These are phyloP conservation scores for Lepisosteus oculatus DNA, from an alignment of 2,113 vertebrate species.

Conservation along the genomic window DNA sequence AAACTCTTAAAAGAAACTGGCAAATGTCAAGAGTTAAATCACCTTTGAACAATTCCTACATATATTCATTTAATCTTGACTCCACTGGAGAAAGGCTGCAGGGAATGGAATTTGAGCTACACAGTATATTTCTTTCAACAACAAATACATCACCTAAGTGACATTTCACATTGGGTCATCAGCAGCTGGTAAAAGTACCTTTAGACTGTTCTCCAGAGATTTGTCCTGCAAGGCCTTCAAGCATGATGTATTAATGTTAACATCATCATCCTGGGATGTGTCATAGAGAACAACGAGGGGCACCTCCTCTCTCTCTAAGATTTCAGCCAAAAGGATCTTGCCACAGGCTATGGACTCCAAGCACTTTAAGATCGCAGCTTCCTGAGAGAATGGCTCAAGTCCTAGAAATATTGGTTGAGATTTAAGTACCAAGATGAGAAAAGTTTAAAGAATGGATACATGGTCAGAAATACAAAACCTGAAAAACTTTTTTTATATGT, in stretches of 20 bases:
- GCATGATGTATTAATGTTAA: constrained; percentile 85
- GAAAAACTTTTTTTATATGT: too few relatives aligned
- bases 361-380: constrained; percentile 69
- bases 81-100: too few relatives aligned
- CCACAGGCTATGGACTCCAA: constrained; percentile 74
- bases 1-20: too few relatives aligned
- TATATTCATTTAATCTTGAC: too few relatives aligned
- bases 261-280: constrained; percentile 83
- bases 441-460: too few relatives aligned
- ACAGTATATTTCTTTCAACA: too few relatives aligned
- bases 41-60: too few relatives aligned
- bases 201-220: constrained; percentile 75
- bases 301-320: constrained; percentile 68
- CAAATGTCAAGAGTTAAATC: too few relatives aligned
- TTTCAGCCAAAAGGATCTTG: constrained; percentile 86
- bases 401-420: constrained; percentile 60
- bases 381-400: constrained; percentile 76
- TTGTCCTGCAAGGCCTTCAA: constrained; percentile 76
- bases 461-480: too few relatives aligned
- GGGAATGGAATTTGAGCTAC: too few relatives aligned
- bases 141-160: too few relatives aligned
- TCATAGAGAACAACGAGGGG: constrained; percentile 84
- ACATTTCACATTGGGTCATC: too few relatives aligned
- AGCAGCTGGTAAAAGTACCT: constrained; percentile 56
- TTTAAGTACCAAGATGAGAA: background rate